phyloP scores from a whole-genome alignment of 2,113 vertebrate genomes.

The Cynocephalus volans region DNA sequence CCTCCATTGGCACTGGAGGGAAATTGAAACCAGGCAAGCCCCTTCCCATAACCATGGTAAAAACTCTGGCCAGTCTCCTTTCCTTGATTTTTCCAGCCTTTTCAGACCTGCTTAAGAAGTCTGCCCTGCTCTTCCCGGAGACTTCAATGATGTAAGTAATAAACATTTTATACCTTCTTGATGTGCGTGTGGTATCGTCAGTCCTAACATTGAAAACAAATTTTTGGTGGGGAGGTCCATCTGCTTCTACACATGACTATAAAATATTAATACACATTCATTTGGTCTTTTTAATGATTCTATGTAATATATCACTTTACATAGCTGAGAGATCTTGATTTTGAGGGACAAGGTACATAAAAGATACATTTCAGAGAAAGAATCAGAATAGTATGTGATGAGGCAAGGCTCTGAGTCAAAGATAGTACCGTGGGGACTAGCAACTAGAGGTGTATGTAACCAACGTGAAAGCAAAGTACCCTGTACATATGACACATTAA shows the following conservation, averaged over 20 bases:
- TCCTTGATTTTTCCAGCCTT: neutral
- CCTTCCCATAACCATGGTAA: neutral
- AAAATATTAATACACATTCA: neutral
- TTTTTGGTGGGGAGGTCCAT: neutral
- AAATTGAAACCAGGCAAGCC: neutral
- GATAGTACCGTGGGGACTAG: neutral
- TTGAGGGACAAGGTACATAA: neutral
- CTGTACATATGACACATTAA: neutral
- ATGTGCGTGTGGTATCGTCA: neutral
- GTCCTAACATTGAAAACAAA: neutral
- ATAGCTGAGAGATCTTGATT: neutral
- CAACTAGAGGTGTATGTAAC: neutral
- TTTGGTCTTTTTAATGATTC: neutral
- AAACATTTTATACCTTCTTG: neutral
- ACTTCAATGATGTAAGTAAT: neutral
- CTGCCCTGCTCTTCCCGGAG: neutral
- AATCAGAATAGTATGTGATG: neutral
- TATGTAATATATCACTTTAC: neutral
- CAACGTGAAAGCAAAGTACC: neutral
- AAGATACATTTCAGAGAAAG: conserved; percentile 7
- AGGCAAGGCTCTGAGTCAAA: neutral
- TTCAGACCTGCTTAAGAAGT: neutral
- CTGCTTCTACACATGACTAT: neutral
- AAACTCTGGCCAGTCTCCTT: neutral
- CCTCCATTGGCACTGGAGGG: fast-evolving